Conservation (phyloP, 2,888 invertebrate genomes). For the Nemoura dubitans region DNA sequence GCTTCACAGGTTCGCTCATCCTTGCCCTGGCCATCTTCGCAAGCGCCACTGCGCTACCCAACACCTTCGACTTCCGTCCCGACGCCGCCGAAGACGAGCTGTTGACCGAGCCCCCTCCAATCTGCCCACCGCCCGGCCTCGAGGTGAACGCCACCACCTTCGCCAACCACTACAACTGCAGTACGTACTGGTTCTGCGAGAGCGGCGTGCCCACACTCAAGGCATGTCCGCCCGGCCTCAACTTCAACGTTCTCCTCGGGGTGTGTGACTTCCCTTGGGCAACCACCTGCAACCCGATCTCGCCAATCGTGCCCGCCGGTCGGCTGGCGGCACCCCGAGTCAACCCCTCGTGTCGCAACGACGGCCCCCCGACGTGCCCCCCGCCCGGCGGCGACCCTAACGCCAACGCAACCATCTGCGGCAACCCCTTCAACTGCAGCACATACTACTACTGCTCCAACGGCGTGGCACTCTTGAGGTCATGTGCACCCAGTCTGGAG, state of each 20-base stretch:
- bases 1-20: background rate
- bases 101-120: background rate
- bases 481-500: slow-evolving; percentile 37
- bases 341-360: slow-evolving; percentile 19
- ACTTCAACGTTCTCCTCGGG: slow-evolving; percentile 14
- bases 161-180: slow-evolving; percentile 41
- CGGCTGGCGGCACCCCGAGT: background rate
- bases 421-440: slow-evolving; percentile 40
- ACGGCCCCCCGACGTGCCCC: slow-evolving; percentile 14
- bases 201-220: slow-evolving; percentile 27
- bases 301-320: background rate
- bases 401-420: slow-evolving; percentile 16
- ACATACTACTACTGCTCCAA: slow-evolving; percentile 38
- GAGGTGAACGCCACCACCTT: slow-evolving; percentile 19
- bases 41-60: background rate
- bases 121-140: slow-evolving; percentile 19
- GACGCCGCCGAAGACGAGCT: background rate
- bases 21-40: background rate
- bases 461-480: background rate
- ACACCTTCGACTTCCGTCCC: background rate
- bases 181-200: slow-evolving; percentile 35
- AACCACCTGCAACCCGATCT: background rate
- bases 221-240: slow-evolving; percentile 36
- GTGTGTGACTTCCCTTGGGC: slow-evolving; percentile 32
- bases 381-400: slow-evolving; percentile 7